Evolutionary conservation across 1,140 invertebrate genomes (phyloP).

Genomic region (Trachelipus rathkii): DNA sequence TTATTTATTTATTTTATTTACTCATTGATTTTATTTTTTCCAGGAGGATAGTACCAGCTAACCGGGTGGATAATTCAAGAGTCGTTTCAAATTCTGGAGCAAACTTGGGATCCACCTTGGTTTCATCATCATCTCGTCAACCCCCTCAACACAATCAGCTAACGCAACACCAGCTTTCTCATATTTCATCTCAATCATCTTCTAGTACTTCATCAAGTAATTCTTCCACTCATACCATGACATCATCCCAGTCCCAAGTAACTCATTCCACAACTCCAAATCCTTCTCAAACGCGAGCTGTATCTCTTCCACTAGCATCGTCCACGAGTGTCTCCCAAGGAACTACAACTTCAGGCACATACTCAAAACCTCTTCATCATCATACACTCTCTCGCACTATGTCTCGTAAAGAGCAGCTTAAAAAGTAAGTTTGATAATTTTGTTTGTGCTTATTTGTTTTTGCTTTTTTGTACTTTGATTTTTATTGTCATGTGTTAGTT

Average conservation of each 20-base stretch:
- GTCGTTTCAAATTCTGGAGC: background rate
- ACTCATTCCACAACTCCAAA: background rate
- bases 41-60: constrained; percentile 8
- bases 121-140: constrained; percentile 2
- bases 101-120: background rate
- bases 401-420: constrained; percentile 2
- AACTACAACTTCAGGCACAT: background rate
- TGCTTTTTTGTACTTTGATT: too few relatives aligned
- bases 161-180: background rate
- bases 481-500: too few relatives aligned
- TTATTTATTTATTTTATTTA: background rate
- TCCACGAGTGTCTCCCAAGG: background rate
- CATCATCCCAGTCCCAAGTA: background rate
- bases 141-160: too few relatives aligned
- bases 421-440: background rate
- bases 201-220: background rate
- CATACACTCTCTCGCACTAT: constrained; percentile 2
- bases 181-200: constrained; percentile 1
- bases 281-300: constrained; percentile 5
- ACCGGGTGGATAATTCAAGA: background rate
- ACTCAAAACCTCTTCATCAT: constrained; percentile 4
- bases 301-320: background rate
- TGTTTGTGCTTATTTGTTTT: too few relatives aligned
- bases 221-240: background rate
- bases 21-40: background rate